Percentiles rank a stretch among this genome's conserved stretches.
Conservation (phyloP, 2,888 invertebrate genomes). For the Fragum sueziense region DNA sequence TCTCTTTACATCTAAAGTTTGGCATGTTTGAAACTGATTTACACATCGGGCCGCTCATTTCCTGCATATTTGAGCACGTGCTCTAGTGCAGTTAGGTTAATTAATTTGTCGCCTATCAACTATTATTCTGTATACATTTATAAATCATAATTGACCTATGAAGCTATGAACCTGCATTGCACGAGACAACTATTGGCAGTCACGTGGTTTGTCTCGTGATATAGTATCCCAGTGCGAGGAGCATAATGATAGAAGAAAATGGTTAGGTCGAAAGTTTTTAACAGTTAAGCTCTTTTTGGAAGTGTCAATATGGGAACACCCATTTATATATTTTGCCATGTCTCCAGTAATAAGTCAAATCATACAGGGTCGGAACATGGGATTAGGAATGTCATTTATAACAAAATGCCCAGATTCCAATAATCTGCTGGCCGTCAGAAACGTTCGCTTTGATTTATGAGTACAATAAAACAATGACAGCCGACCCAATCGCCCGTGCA, state of each 20-base stretch:
- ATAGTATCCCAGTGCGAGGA: no score
- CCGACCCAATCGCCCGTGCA: conserved; percentile 13
- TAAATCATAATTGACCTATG: no score
- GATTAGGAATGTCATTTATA: not conserved
- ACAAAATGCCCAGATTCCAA: conserved; percentile 7
- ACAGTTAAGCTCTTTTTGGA: no score
- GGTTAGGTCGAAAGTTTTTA: no score
- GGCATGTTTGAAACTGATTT: not conserved
- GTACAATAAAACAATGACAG: conserved; percentile 23
- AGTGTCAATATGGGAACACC: no score
- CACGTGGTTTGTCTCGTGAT: no score
- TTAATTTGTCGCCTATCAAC: not conserved
- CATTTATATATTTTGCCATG: no score
- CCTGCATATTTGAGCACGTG: not conserved
- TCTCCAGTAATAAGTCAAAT: no score
- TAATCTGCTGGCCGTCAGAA: conserved; percentile 21
- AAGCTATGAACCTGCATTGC: no score
- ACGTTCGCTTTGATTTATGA: conserved; percentile 9
- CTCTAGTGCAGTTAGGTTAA: not conserved
- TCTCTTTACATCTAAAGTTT: not conserved
- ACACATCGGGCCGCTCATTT: not conserved
- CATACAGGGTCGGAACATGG: not conserved
- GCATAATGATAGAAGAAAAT: no score
- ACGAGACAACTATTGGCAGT: no score
- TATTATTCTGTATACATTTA: no score